phyloP scores from a whole-genome alignment of 2,113 vertebrate species.

The Orientallactaga bullata region DNA sequence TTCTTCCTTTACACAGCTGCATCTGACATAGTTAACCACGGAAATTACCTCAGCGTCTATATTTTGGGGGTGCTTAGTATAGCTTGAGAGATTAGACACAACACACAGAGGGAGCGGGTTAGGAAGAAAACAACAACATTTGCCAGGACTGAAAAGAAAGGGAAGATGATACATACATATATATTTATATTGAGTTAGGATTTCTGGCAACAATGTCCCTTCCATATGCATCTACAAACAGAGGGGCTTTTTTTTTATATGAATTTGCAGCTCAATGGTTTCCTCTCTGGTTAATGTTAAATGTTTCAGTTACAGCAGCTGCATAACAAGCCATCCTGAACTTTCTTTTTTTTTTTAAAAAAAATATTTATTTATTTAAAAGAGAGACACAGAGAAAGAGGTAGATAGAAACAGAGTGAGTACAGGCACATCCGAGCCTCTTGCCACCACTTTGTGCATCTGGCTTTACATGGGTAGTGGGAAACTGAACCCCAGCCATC shows the following conservation, averaged over 20 bases:
- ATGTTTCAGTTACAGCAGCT: conserved; percentile 30
- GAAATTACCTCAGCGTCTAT: conserved; percentile 16
- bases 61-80: conserved; percentile 20
- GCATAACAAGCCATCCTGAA: not conserved
- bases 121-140: conserved; percentile 33
- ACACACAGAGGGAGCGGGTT: not conserved
- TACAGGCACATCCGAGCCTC: no score
- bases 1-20: not conserved
- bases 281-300: not conserved
- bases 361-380: no score
- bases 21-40: conserved; percentile 37
- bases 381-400: no score
- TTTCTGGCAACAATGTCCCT: conserved; percentile 27
- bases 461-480: no score
- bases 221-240: not conserved
- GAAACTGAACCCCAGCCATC: no score
- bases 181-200: not conserved
- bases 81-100: conserved; percentile 35
- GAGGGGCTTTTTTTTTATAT: conserved; percentile 15
- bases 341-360: not conserved
- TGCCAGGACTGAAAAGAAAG: not conserved
- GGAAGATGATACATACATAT: no score
- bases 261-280: not conserved
- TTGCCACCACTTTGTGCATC: no score
- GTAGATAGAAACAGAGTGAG: no score